Evolutionary conservation across 2,797 vertebrate species (phyloP), one percentile per base, ranked within the genome.

Genomic region (Pygocentrus nattereri): DNA sequence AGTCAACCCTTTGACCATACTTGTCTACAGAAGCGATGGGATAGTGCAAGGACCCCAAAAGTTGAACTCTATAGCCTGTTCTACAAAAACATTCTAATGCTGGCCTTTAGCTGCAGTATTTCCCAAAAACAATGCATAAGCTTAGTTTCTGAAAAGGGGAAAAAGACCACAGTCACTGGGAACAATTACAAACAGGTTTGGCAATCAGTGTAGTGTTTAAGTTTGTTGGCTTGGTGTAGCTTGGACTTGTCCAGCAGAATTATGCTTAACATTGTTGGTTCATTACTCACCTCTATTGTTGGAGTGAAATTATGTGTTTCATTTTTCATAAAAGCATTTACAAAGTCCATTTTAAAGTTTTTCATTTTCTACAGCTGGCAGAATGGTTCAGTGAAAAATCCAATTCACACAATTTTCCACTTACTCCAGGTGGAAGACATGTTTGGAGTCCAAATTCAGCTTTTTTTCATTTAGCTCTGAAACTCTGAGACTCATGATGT

Each of bases 1-100:
- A 52, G 64, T 61, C 65, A 82, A 82, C 73, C 31, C 65, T 76
- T 61, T 81, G 79, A 81, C 73, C 79, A 69, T 34, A n/a, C 49
- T 34, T 58, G 52, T 74, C 71, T 41, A 58, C 30, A 58, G 50
- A 74, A 58, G 31, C 11, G 21, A 58, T 76, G 74, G 31, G 65
- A 76, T 41, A 82, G 80, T 82, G 76, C 65, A 82, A 62, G 23
- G 67, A 82, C 80, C 80, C 54, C 54, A 50, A 47, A 12, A 52
- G 68, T 25, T 75, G 79, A 81, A 81, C 79, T 54, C 44, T 16
- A 3, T 25, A 58, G 52, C 30, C 71, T 7, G 18, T 61, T 41
- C 31, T 71, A 44, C 58, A 69, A 82, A 62, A 82, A 82, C 56
- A 76, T n/a, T 62, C 30, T 38, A 11, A 81, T 49, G 13, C 47